These are phyloP conservation scores for Acronicta aceris DNA, from an alignment of 2,888 invertebrate genomes.

Conservation along the genomic window DNA sequence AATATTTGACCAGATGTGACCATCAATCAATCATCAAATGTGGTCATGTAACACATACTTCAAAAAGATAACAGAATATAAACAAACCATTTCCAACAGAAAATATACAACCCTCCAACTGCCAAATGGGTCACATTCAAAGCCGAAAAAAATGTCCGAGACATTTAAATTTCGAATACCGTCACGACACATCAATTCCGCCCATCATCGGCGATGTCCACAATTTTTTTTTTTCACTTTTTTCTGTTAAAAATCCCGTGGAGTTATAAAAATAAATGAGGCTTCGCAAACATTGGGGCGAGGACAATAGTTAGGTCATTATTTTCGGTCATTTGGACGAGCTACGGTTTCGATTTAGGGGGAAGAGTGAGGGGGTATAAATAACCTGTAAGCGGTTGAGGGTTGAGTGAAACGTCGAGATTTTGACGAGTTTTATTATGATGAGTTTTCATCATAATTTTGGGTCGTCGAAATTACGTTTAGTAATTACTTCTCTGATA, in stretches of 20 bases:
- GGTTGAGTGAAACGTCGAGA: conserved; percentile 68
- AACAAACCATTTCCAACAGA: conserved; percentile 41
- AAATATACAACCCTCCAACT: conserved; percentile 52
- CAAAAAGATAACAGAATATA: conserved; percentile 33
- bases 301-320: conserved; percentile 88
- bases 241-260: conserved; percentile 82
- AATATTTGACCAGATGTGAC: background rate
- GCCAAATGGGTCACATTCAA: conserved; percentile 55
- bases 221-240: conserved; percentile 68
- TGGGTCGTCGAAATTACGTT: conserved; percentile 39
- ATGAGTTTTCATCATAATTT: conserved; percentile 53
- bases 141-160: conserved; percentile 59
- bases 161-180: conserved; percentile 71
- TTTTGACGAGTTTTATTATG: conserved; percentile 58
- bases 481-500: conserved; percentile 20
- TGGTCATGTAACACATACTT: conserved; percentile 14
- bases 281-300: conserved; percentile 82
- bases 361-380: conserved; percentile 71
- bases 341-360: conserved; percentile 72
- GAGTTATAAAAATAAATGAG: conserved; percentile 86
- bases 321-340: conserved; percentile 85
- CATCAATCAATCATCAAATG: conserved; percentile 4
- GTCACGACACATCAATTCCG: conserved; percentile 78
- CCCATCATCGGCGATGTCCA: conserved; percentile 75
- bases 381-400: conserved; percentile 77